Conservation (phyloP, 2,888 invertebrate genomes). For the Polyommatus iphigenia region DNA sequence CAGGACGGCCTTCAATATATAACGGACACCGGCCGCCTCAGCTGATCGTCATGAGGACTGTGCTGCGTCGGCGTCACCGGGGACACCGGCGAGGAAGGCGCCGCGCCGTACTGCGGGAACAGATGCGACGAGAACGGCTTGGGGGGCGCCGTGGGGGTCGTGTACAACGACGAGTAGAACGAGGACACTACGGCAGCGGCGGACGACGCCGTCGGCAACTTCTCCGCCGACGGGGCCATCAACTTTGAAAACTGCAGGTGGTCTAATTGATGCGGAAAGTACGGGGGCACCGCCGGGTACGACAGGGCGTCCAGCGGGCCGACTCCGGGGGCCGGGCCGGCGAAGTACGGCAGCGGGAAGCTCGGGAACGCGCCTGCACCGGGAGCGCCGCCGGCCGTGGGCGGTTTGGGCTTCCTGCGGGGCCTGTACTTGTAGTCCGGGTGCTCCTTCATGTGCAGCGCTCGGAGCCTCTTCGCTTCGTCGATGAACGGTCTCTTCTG, state of each 20-base stretch:
- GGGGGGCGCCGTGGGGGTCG: conserved; percentile 74
- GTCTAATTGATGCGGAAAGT: conserved; percentile 88
- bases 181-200: conserved; percentile 83
- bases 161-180: conserved; percentile 85
- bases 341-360: conserved; percentile 83
- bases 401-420: conserved; percentile 89
- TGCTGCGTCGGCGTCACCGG: conserved; percentile 71
- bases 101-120: conserved; percentile 76
- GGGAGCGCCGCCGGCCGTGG: conserved; percentile 74
- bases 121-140: conserved; percentile 77
- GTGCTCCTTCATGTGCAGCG: conserved; percentile 94
- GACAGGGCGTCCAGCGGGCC: conserved; percentile 81
- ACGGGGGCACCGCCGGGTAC: conserved; percentile 85
- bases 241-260: conserved; percentile 83
- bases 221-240: conserved; percentile 74
- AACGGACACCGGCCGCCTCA: conserved; percentile 85
- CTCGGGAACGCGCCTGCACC: conserved; percentile 81
- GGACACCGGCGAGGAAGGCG: conserved; percentile 70
- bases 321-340: conserved; percentile 80
- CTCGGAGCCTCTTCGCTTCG: conserved; percentile 93
- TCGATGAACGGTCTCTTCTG: conserved; percentile 97
- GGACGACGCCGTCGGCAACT: conserved; percentile 70
- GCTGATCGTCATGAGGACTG: conserved; percentile 79
- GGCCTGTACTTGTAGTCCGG: conserved; percentile 95
- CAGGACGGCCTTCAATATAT: conserved; percentile 82